Conservation (phyloP, 1,140 invertebrate genomes). For the Pristionchus pacificus region DNA sequence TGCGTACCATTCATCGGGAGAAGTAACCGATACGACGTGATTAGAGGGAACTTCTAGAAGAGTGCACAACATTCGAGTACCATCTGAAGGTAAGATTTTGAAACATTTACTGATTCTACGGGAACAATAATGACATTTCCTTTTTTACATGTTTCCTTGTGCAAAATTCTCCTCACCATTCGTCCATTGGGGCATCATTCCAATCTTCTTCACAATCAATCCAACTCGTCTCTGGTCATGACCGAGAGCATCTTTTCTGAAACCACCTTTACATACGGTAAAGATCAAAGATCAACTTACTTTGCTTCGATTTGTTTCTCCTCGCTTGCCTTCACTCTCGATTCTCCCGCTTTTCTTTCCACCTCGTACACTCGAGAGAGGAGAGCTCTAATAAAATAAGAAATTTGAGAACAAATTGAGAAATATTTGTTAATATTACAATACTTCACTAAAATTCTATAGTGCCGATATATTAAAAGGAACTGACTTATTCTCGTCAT, state of each 20-base stretch:
- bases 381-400: too few relatives aligned
- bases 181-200: slow-evolving; percentile 81
- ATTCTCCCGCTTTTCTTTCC: too few relatives aligned
- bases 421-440: too few relatives aligned
- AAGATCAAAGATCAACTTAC: too few relatives aligned
- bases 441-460: background rate
- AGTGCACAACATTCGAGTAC: slow-evolving; percentile 50
- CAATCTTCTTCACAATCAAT: slow-evolving; percentile 85
- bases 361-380: too few relatives aligned
- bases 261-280: too few relatives aligned
- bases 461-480: background rate
- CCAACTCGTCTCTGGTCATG: slow-evolving; percentile 68
- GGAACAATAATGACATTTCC: background rate
- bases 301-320: background rate
- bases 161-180: slow-evolving; percentile 6
- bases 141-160: too few relatives aligned
- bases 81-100: slow-evolving; percentile 21
- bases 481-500: background rate
- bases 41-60: slow-evolving; percentile 48
- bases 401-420: too few relatives aligned
- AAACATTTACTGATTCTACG: background rate
- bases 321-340: background rate
- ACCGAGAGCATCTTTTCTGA: background rate
- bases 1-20: slow-evolving; percentile 52
- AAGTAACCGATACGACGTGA: slow-evolving; percentile 43